A percentile compares a stretch with the other conserved stretches of the same genome.
Conservation (phyloP, 2,888 invertebrate species). For the Priapulus caudatus region DNA sequence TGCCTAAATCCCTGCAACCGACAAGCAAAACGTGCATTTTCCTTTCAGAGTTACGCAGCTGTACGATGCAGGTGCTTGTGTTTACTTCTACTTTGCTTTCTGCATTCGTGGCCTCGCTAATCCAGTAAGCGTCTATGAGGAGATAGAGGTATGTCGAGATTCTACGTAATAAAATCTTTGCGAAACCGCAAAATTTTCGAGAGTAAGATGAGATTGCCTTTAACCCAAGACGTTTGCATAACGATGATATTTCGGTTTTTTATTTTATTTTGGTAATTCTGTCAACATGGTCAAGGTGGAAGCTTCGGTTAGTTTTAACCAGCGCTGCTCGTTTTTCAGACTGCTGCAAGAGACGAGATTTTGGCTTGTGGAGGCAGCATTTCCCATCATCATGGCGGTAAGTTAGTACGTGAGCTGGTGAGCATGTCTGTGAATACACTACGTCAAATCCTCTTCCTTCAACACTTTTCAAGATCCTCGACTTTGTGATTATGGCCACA, state of each 20-base stretch:
- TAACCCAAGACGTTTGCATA: too few relatives aligned
- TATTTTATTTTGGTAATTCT: too few relatives aligned
- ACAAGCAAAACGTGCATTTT: too few relatives aligned
- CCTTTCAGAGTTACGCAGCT: constrained; percentile 68
- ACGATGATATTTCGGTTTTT: too few relatives aligned
- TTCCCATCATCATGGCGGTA: constrained; percentile 82
- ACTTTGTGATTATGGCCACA: not conserved
- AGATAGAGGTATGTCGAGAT: constrained; percentile 52
- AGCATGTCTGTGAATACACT: not conserved
- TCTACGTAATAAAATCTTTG: constrained; percentile 6
- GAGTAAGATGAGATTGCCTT: too few relatives aligned
- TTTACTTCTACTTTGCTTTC: constrained; percentile 87
- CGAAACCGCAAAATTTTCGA: too few relatives aligned
- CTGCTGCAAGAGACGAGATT: constrained; percentile 77
- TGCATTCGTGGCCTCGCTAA: constrained; percentile 49
- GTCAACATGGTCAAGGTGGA: too few relatives aligned
- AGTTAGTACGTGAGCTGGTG: constrained; percentile 7
- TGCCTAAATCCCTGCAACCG: constrained; percentile 1
- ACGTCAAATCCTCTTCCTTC: not conserved
- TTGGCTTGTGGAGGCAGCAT: constrained; percentile 77
- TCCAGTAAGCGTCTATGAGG: constrained; percentile 67
- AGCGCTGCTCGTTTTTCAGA: constrained; percentile 37
- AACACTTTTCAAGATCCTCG: not conserved
- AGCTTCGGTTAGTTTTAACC: too few relatives aligned
- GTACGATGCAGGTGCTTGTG: constrained; percentile 91